These are phyloP conservation scores for Aporrectodea caliginosa DNA, from an alignment of 1,140 invertebrate species.

Conservation along the genomic window DNA sequence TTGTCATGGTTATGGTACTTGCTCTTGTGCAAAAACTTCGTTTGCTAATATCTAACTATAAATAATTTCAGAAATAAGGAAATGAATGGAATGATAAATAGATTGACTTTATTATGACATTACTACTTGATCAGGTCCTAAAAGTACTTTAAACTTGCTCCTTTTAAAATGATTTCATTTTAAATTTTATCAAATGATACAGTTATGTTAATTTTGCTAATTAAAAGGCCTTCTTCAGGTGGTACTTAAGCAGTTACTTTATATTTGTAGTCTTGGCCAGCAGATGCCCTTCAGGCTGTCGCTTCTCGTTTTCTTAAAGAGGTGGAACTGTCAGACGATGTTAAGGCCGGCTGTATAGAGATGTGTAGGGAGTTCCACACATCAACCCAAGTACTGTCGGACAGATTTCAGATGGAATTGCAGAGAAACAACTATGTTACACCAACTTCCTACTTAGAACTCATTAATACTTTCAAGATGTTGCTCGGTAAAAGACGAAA, in stretches of 20 bases:
- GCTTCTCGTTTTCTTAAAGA: constrained; percentile 75
- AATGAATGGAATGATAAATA: too few species aligned
- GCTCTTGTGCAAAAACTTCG: too few species aligned
- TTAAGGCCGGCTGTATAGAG: constrained; percentile 60
- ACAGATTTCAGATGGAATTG: constrained; percentile 66
- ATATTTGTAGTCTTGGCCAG: constrained; percentile 56
- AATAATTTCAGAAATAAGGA: too few species aligned
- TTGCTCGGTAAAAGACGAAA: constrained; percentile 50
- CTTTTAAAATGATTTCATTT: not conserved
- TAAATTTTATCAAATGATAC: not conserved
- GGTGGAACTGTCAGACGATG: constrained; percentile 66
- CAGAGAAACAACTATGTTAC: constrained; percentile 58
- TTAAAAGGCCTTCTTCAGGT: not conserved
- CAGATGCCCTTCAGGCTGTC: constrained; percentile 70
- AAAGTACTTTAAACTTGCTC: not conserved
- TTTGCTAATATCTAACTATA: too few species aligned
- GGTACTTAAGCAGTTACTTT: not conserved
- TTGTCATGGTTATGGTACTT: too few species aligned
- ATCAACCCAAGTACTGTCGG: constrained; percentile 65
- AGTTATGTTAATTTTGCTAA: not conserved
- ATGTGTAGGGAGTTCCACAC: constrained; percentile 83
- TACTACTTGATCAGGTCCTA: not conserved
- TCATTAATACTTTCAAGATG: constrained; percentile 55
- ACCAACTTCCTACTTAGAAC: constrained; percentile 56
- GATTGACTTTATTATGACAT: not conserved